Evolutionary conservation across 2,888 invertebrate genomes (phyloP).

Genomic region (Tetranychus truncatus): DNA sequence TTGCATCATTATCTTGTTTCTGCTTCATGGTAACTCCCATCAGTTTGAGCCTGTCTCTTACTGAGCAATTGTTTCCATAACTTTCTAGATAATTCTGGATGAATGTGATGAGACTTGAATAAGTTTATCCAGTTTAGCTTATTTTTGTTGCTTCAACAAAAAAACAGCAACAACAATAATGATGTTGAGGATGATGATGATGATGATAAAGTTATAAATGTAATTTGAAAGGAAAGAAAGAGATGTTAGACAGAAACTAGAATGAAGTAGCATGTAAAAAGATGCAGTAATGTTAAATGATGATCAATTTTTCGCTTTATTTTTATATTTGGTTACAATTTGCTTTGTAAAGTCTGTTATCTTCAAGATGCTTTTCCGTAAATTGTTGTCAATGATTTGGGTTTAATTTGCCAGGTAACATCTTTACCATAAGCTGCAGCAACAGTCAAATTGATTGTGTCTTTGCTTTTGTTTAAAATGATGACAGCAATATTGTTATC

Average conservation of each 20-base stretch:
- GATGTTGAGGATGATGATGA: background rate
- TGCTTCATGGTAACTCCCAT: background rate
- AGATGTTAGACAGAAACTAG: too few relatives aligned
- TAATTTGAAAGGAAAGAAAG: too few relatives aligned
- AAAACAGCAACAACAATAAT: background rate
- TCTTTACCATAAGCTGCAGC: background rate
- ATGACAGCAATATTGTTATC: constrained; percentile 9
- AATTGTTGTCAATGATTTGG: background rate
- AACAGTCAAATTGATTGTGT: background rate
- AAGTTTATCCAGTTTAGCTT: background rate
- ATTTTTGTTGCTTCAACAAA: background rate
- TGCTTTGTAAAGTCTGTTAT: background rate
- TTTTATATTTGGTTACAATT: background rate
- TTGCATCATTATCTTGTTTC: background rate
- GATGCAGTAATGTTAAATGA: background rate
- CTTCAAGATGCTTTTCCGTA: background rate
- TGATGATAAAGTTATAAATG: background rate
- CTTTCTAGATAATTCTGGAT: background rate
- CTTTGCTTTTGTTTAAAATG: background rate
- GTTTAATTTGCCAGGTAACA: background rate
- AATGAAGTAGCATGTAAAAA: too few relatives aligned
- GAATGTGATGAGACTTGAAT: background rate
- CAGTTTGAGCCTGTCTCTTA: background rate
- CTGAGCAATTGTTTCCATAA: background rate
- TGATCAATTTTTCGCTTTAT: background rate